Percentiles rank a stretch among this genome's conserved stretches.
Evolutionary conservation across 1,140 invertebrate genomes (phyloP).

Genomic region (Formica selysi): DNA sequence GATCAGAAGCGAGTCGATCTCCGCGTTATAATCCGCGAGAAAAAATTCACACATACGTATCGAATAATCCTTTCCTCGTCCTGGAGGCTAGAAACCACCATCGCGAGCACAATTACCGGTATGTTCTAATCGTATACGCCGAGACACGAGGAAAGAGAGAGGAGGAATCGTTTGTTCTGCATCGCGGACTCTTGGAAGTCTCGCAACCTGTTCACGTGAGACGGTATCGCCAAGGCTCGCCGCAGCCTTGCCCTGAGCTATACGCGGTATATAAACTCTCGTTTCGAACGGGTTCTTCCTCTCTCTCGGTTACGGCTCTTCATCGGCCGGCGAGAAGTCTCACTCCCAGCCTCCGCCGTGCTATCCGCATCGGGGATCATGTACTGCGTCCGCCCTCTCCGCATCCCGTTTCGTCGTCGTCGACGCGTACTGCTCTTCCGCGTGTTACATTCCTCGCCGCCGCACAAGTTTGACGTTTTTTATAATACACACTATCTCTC

Average conservation of each 20-base stretch:
- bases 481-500: no score
- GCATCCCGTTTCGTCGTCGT: slow-evolving; percentile 62
- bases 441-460: slow-evolving; percentile 47
- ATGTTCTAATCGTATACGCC: slow-evolving; percentile 70
- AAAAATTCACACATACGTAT: not conserved
- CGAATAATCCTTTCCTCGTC: slow-evolving; percentile 19
- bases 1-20: not conserved
- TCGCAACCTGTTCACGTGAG: slow-evolving; percentile 73
- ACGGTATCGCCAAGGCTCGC: slow-evolving; percentile 77
- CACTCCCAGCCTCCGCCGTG: slow-evolving; percentile 67
- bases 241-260: slow-evolving; percentile 77
- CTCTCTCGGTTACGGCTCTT: slow-evolving; percentile 72
- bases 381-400: slow-evolving; percentile 60
- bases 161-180: slow-evolving; percentile 77
- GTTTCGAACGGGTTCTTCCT: slow-evolving; percentile 76
- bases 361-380: slow-evolving; percentile 71
- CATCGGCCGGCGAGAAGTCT: slow-evolving; percentile 72
- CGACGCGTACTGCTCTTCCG: slow-evolving; percentile 51
- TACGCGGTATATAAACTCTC: slow-evolving; percentile 77
- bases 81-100: slow-evolving; percentile 33
- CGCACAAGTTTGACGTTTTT: slow-evolving; percentile 52
- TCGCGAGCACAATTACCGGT: slow-evolving; percentile 64
- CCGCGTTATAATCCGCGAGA: not conserved
- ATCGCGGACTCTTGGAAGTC: slow-evolving; percentile 75
- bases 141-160: slow-evolving; percentile 62